These are phyloP conservation scores for Lapara coniferarum DNA, from an alignment of 2,888 invertebrate species.

Conservation along the genomic window DNA sequence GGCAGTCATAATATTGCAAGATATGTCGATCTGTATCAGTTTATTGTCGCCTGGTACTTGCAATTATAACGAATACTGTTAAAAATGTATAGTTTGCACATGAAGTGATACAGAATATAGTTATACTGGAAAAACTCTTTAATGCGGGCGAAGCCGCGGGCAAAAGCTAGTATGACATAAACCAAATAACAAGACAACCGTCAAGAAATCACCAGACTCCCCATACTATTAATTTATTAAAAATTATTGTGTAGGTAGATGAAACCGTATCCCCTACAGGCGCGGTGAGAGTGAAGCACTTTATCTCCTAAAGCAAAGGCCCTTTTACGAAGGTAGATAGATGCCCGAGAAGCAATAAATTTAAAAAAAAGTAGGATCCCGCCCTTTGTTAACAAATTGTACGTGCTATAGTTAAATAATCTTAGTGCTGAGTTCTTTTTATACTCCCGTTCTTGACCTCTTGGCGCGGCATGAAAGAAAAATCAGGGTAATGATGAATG, in stretches of 20 bases:
- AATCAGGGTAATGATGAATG: slow-evolving; percentile 71
- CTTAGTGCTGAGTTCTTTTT: slow-evolving; percentile 47
- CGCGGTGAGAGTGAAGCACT: slow-evolving; percentile 27
- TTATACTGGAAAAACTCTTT: no score
- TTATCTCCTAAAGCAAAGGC: slow-evolving; percentile 31
- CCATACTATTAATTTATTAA: no score
- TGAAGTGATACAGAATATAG: no score
- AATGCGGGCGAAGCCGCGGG: no score
- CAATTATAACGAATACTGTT: no score
- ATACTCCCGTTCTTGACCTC: slow-evolving; percentile 50
- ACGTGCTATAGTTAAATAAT: slow-evolving; percentile 41
- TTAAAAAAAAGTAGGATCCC: slow-evolving; percentile 53
- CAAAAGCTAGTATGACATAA: not conserved
- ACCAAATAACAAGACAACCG: not conserved
- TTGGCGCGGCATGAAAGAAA: slow-evolving; percentile 55
- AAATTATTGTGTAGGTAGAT: slow-evolving; percentile 22
- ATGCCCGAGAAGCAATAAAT: slow-evolving; percentile 55
- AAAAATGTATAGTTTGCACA: no score
- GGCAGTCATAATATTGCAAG: no score
- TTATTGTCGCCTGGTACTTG: no score
- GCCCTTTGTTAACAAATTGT: slow-evolving; percentile 65
- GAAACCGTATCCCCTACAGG: slow-evolving; percentile 26
- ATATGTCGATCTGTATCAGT: no score
- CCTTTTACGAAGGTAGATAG: slow-evolving; percentile 35
- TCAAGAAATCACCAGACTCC: not conserved